A percentile compares a stretch with the other conserved stretches of the same genome.
Conservation (phyloP, 2,797 vertebrate genomes). For the Heliangelus exortis region DNA sequence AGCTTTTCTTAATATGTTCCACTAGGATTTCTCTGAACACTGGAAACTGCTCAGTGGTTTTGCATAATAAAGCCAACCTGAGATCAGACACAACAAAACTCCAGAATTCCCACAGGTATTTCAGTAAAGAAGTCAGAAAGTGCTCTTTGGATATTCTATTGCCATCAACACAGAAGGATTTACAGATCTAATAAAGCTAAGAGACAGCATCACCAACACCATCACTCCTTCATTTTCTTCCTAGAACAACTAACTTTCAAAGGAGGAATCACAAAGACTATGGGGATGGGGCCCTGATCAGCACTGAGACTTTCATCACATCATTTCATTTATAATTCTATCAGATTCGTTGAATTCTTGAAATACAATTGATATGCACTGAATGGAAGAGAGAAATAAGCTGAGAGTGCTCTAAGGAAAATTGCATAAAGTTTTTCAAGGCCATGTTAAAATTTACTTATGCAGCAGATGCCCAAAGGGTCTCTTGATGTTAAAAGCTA, state of each 20-base stretch:
- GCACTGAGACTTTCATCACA: background rate
- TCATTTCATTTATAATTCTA: background rate
- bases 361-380: background rate
- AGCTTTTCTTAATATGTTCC: slow-evolving; percentile 63
- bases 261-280: background rate
- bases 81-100: slow-evolving; percentile 75
- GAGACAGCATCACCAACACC: background rate
- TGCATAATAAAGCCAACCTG: slow-evolving; percentile 67
- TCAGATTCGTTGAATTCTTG: slow-evolving; percentile 12
- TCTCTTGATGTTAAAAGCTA: background rate
- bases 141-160: slow-evolving; percentile 4
- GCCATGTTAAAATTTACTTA: background rate
- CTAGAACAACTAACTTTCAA: slow-evolving; percentile 32
- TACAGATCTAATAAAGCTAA: slow-evolving; percentile 63
- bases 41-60: slow-evolving; percentile 53
- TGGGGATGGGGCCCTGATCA: accelerated
- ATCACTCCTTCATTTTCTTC: slow-evolving; percentile 23
- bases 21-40: slow-evolving; percentile 57
- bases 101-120: slow-evolving; percentile 62
- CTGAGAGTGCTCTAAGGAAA: background rate
- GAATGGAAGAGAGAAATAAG: background rate
- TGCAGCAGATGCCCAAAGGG: background rate
- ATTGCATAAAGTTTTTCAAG: background rate
- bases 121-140: slow-evolving; percentile 59
- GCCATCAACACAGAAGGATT: slow-evolving; percentile 5